These are phyloP conservation scores for Asteroscopus sphinx DNA, from an alignment of 2,888 invertebrate genomes.

Conservation along the genomic window DNA sequence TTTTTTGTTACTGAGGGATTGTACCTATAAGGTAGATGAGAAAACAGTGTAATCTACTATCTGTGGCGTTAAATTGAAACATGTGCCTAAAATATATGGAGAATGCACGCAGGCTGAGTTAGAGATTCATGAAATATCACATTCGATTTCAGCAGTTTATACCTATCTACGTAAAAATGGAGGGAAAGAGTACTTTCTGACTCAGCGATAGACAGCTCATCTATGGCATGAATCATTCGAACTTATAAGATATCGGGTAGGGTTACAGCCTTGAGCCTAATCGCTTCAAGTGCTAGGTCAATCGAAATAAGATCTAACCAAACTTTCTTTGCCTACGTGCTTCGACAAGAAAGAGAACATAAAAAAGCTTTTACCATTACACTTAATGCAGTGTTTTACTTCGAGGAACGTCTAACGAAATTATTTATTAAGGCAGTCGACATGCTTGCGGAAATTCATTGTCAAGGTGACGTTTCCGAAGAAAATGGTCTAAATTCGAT, in stretches of 20 bases:
- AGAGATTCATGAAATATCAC: no score
- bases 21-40: no score
- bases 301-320: conserved; percentile 6
- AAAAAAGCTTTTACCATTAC: conserved; percentile 31
- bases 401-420: conserved; percentile 9
- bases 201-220: background rate
- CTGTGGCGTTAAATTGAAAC: no score
- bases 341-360: conserved; percentile 13
- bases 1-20: no score
- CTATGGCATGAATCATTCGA: background rate
- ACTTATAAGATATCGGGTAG: background rate
- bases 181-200: no score
- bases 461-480: conserved; percentile 20
- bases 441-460: conserved; percentile 26
- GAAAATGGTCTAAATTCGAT: conserved; percentile 8
- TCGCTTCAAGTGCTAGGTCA: conserved; percentile 6
- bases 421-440: conserved; percentile 21
- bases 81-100: no score
- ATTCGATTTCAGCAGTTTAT: no score
- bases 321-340: background rate
- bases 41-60: no score
- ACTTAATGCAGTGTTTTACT: conserved; percentile 32
- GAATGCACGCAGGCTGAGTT: no score
- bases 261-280: conserved; percentile 8
- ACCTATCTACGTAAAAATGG: no score